Base-by-base conservation (phyloP, 1,140 invertebrate genomes). In the Acromyrmex charruanus region DNA sequence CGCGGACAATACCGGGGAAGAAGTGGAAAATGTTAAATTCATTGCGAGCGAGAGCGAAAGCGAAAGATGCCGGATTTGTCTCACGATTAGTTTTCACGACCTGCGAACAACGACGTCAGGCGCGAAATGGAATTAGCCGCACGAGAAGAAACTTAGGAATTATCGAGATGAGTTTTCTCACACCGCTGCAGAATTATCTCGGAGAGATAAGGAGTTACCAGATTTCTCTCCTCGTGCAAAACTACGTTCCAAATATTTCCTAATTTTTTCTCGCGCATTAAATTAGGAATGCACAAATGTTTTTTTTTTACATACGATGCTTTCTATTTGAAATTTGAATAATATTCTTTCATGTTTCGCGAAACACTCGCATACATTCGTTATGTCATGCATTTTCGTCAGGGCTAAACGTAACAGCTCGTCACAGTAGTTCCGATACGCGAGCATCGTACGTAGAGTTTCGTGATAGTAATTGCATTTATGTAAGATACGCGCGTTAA, bases 381-480 rank as follows among this genome's bases (percentile, higher is more conserved):
- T 77, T 77, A 77, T 14, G 31, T 77, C 58, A 65, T 9, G 39
- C 28, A 4, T 81, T 35, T 55, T 39, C 49, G 44, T 68, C 21
- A 35, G 31, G 2, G 35, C 39, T 77, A 63, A 63, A 63, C 58
- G 58, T 44, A 51, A n/a, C 18, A 10, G 28, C 59, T 49, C 21
- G n/a, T 55, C 51, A 31, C 51, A 16, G 66, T 35, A 12, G 14
- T 44, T 49, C 39, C 31, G 69, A 61, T 49, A 58, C 53, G 39
- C 53, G 80, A 21, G 39, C 51, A 16, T 39, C 31, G 31, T 63
- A 5, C 39, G 69, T 18, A 7, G 63, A 28, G 66, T 44, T n/a
- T 72, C 69, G 55, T 21, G 80, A 84, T 84, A 75, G 31, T 75
- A 74, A 84, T 84, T 84, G 39, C 69, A 28, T 63, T 84, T 84